phyloP scores from a whole-genome alignment of 2,113 vertebrate species.

The Lagenorhynchus albirostris region DNA sequence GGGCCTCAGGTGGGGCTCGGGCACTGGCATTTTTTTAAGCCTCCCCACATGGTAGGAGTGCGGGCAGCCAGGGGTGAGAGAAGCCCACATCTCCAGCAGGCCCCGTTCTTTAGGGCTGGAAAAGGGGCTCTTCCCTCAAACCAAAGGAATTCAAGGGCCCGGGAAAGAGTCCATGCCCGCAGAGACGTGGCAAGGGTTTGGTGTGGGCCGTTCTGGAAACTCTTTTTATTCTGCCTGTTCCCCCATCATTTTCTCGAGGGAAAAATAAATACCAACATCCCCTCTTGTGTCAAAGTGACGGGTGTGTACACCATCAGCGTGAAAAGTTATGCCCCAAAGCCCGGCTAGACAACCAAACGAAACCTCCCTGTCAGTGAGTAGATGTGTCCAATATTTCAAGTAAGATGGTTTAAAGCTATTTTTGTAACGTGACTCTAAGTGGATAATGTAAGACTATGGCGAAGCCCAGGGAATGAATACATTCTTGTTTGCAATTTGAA shows the following conservation, averaged over 20 bases:
- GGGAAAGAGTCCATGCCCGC: conserved; percentile 15
- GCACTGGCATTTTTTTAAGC: background rate
- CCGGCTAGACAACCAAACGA: conserved; percentile 72
- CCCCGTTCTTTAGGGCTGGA: background rate
- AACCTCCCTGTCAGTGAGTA: conserved; percentile 66
- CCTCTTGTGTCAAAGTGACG: conserved; percentile 64
- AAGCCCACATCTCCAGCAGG: too few relatives aligned
- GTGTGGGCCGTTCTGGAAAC: conserved; percentile 55
- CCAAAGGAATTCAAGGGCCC: conserved; percentile 31
- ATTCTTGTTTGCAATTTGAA: conserved; percentile 72
- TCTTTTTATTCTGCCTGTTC: conserved; percentile 54
- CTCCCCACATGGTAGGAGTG: background rate
- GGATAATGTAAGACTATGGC: conserved; percentile 63
- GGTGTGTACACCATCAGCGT: conserved; percentile 66
- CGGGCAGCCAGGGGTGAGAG: background rate
- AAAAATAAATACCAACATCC: conserved; percentile 72
- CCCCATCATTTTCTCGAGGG: conserved; percentile 48
- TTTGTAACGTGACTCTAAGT: conserved; percentile 78
- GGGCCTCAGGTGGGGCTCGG: background rate
- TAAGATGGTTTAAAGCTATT: conserved; percentile 77
- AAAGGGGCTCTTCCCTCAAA: background rate
- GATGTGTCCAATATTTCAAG: conserved; percentile 75
- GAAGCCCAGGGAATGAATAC: conserved; percentile 52
- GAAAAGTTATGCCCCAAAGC: conserved; percentile 76
- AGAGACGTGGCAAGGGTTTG: conserved; percentile 22